A percentile compares a stretch with the other conserved stretches of the same genome.
phyloP scores from a whole-genome alignment of 2,113 vertebrate genomes.

The Mus musculus region DNA sequence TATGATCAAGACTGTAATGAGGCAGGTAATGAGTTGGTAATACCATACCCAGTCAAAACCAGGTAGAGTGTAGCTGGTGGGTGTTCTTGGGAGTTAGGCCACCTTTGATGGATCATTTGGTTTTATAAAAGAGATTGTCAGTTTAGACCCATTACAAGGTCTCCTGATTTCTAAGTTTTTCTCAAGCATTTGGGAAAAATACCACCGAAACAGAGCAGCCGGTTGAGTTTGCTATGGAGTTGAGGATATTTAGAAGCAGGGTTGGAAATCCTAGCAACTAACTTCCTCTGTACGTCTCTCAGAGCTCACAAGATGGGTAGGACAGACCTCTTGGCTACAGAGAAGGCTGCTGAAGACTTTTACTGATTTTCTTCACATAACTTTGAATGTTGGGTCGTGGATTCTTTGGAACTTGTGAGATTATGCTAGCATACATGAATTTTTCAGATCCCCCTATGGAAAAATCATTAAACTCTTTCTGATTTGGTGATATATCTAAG shows the following conservation, averaged over 20 bases:
- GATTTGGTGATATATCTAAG: neutral
- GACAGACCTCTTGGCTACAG: neutral
- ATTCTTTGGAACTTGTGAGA: neutral
- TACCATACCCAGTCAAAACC: neutral
- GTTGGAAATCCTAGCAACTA: neutral
- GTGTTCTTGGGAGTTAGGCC: neutral
- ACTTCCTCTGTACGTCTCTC: neutral
- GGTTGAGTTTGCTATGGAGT: neutral
- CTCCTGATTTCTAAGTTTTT: neutral
- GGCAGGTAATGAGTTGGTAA: rapidly evolving
- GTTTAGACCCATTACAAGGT: neutral
- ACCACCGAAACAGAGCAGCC: neutral
- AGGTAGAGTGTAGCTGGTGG: neutral
- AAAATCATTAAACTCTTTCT: neutral
- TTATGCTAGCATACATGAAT: neutral
- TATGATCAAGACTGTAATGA: neutral
- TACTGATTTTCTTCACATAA: neutral
- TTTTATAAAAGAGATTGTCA: neutral
- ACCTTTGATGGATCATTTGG: neutral
- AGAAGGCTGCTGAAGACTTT: neutral
- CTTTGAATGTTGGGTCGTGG: neutral
- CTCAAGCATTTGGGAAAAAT: neutral
- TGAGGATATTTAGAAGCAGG: neutral
- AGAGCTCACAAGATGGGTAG: neutral
- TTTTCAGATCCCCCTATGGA: neutral